Evolutionary conservation across 2,113 vertebrate species (phyloP).

Genomic region (Syngnathus scovelli): DNA sequence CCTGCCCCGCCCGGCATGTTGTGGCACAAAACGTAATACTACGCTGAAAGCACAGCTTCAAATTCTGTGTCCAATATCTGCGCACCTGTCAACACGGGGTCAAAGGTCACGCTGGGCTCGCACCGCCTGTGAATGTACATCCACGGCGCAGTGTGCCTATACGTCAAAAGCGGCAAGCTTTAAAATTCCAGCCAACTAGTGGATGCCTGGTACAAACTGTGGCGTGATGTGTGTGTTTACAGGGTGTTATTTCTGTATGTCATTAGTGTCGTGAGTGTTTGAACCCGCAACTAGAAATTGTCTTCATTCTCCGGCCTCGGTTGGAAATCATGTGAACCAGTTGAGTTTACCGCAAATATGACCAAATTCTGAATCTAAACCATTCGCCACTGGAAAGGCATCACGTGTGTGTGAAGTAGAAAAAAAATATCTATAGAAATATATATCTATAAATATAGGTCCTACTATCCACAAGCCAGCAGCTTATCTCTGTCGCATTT

Average conservation of each 20-base stretch:
- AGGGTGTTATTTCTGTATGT: constrained; percentile 35
- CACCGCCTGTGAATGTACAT: constrained; percentile 57
- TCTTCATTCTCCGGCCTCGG: neutral
- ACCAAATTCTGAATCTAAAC: constrained; percentile 13
- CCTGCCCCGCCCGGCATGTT: neutral
- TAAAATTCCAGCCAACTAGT: constrained; percentile 19
- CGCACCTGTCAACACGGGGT: neutral
- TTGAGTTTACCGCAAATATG: neutral
- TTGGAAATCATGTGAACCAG: neutral
- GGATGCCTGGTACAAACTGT: constrained; percentile 50
- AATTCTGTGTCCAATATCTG: neutral
- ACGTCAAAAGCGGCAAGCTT: constrained; percentile 21
- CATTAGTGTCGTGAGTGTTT: constrained; percentile 31
- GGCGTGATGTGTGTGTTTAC: constrained; percentile 60
- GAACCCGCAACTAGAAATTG: neutral
- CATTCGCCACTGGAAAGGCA: constrained; percentile 31
- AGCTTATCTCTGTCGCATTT: constrained; percentile 53
- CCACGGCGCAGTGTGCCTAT: constrained; percentile 25
- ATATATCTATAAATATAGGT: constrained; percentile 27
- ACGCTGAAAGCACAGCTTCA: neutral
- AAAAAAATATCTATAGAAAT: neutral
- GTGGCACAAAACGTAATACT: neutral
- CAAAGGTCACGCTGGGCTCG: constrained; percentile 4
- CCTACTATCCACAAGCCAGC: constrained; percentile 46
- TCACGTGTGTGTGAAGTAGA: constrained; percentile 51